Evolutionary conservation across 1,140 invertebrate genomes (phyloP).

Genomic region (Papilio xuthus): DNA sequence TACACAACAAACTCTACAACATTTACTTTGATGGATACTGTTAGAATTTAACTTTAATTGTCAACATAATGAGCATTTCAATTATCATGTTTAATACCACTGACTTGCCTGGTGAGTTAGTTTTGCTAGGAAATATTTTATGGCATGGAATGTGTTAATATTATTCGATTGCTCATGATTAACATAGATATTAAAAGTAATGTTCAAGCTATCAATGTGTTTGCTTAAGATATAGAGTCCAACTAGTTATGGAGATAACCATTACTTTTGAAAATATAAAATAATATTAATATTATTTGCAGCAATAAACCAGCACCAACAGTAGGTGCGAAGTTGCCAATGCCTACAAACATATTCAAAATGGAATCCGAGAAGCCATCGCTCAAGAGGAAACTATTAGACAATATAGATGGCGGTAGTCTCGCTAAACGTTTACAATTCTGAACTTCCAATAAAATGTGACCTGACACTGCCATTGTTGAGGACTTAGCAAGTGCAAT

Average conservation of each 20-base stretch:
- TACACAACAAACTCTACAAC: conserved; percentile 51
- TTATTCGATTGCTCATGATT: no score
- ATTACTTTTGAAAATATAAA: no score
- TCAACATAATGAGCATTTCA: no score
- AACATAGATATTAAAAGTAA: neutral
- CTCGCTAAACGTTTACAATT: conserved; percentile 86
- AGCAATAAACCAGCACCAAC: conserved; percentile 95
- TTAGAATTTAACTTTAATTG: no score
- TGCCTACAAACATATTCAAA: conserved; percentile 85
- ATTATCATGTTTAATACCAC: no score
- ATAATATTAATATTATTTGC: conserved; percentile 59
- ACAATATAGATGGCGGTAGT: conserved; percentile 86
- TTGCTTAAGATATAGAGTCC: no score
- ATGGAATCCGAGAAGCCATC: conserved; percentile 85
- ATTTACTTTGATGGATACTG: no score
- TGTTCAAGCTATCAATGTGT: neutral
- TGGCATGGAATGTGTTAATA: no score
- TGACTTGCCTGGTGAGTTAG: no score
- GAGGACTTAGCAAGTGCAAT: conserved; percentile 59
- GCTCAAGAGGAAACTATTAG: conserved; percentile 88
- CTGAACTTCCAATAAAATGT: conserved; percentile 61
- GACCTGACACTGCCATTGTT: conserved; percentile 41
- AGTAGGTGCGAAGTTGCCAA: conserved; percentile 89
- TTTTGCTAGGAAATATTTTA: no score
- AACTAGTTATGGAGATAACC: no score